Evolutionary conservation across 2,113 vertebrate species (phyloP).

Genomic region (Embiotoca jacksoni): DNA sequence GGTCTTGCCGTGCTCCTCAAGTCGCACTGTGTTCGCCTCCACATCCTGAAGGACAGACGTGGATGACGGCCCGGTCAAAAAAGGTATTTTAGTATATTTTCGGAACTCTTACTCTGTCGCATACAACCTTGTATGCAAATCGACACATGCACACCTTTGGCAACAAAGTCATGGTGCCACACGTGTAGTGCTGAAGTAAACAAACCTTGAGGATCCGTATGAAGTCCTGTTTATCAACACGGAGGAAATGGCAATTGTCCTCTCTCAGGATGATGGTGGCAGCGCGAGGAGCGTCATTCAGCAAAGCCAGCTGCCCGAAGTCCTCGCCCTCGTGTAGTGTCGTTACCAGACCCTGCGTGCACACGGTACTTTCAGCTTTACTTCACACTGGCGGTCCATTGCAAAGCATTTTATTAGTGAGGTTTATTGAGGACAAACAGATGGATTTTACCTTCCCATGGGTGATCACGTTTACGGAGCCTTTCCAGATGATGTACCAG

Average conservation of each 20-base stretch:
- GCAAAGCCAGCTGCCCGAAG: conserved; percentile 94
- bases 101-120: neutral
- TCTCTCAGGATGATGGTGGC: conserved; percentile 95
- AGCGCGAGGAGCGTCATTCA: conserved; percentile 93
- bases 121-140: fast-evolving
- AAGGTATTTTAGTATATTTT: neutral
- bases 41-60: conserved; percentile 86
- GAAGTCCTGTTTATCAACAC: conserved; percentile 96
- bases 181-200: neutral
- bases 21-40: conserved; percentile 94
- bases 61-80: too few relatives aligned
- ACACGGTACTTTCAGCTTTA: neutral
- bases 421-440: neutral
- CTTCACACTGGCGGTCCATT: neutral
- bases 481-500: conserved; percentile 99
- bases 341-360: conserved; percentile 90
- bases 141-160: neutral
- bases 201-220: conserved; percentile 94
- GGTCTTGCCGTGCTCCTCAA: conserved; percentile 94
- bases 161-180: neutral
- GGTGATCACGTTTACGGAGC: conserved; percentile 97
- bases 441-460: conserved; percentile 89
- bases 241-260: conserved; percentile 95
- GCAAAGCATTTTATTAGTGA: neutral
- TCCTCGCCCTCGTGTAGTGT: conserved; percentile 94